Evolutionary conservation across 2,888 invertebrate species (phyloP), one percentile per base, ranked within the genome.

Genomic region (Callinectes sapidus): DNA sequence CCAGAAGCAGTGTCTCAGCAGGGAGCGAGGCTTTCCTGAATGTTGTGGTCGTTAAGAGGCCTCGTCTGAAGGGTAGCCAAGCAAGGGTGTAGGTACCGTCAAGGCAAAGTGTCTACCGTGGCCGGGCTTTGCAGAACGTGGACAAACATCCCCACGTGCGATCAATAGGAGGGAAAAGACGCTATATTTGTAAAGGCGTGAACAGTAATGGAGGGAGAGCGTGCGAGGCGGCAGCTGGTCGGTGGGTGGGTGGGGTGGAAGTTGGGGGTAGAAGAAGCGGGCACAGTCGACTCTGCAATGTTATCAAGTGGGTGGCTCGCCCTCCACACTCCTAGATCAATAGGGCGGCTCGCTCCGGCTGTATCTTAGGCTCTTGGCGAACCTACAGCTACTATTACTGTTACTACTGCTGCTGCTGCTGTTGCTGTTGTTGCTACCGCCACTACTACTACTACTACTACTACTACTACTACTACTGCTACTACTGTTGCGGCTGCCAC

Each of bases 281-380:
- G 81, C 54, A 91, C 28, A 87, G 91, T 28, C 87, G 91, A 91
- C 48, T 87, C 87, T 87, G 87, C 87, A 91, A 91, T 71, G 87
- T 87, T 87, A 91, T 87, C 91, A 87, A 87, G 42, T 91, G 87
- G 48, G 89, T 48, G 71, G n/a, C 66, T 87, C 91, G 42, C 87
- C 91, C 91, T 91, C 87, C 87, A 87, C 48, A 91, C 91, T 91
- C 66, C 48, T 87, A 91, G 91, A 91, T 91, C 91, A 91, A 91
- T 91, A 91, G 91, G 91, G 87, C 87, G 91, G 87, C 54, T 18
- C 66, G 55, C 87, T 48, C 91, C 85, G 86, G 85, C 71, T 77
- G 71, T 77, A 91, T 91, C 91, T 91, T 91, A 91, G 48, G 91
- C 54, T 61, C 54, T 42, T n/a, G 71, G 23, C 61, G 18, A 87